Evolutionary conservation across 2,888 invertebrate species (phyloP), one percentile per base, ranked within the genome.

Genomic region (Rhagium mordax): DNA sequence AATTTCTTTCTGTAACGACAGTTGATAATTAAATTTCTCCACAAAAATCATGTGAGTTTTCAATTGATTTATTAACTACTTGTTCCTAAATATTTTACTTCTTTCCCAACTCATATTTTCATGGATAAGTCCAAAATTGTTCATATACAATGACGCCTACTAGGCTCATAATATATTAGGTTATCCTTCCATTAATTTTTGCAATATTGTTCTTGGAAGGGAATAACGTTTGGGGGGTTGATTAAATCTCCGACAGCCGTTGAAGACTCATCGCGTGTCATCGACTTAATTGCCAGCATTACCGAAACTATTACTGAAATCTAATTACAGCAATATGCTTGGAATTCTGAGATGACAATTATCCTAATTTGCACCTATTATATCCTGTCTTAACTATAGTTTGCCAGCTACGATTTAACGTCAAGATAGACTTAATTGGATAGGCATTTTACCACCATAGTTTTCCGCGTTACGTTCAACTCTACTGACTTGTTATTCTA

Each of bases 361-460:
- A 86, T 83, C 84, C 86, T 86, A 86, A 86, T 87, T 86, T 85
- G 85, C 86, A 87, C 86, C 86, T 86, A 87, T 87, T 86, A 86
- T 85, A 84, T 83, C 82, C 83, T 80, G 76, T 81, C 81, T 81
- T 82, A 74, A 80, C 80, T 81, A 78, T 81, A 82, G 75, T 79
- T 77, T 78, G 76, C 74, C 72, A 69, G 49, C 75, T 78, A 76
- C 77, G 84, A 84, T 85, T 85, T 82, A 84, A 81, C 82, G 83
- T 84, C 84, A 80, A 84, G 84, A 84, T 84, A 84, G 83, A 83
- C 82, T 83, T 84, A 85, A 85, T 85, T 84, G 84, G 82, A 80
- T 82, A 82, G 79, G 65, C 72, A 70, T 75, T 75, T 70, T 73
- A 73, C 65, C 68, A 70, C 75, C 72, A 78, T 82, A 81, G 71